Evolutionary conservation across 2,888 invertebrate genomes (phyloP), one percentile per base, ranked within the genome.

Genomic region (Odiellus spinosus): DNA sequence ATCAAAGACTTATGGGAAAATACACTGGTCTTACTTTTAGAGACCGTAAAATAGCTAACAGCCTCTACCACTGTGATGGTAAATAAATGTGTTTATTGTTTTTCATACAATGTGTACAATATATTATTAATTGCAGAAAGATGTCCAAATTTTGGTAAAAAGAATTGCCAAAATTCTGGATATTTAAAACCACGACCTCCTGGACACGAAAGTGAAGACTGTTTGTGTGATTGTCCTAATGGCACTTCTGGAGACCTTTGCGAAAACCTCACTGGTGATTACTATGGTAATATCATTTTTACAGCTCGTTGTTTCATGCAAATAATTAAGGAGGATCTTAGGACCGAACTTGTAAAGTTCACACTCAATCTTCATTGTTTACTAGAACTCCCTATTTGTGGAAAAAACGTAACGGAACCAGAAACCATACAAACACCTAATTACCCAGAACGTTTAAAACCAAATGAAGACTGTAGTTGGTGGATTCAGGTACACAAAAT

Each of bases 241-340:
- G 49, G 54, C n/a, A 54, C 52, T 1, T 32, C 44, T 6, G 54
- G 54, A 18, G 40, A 47, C 3, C 15, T 19, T 8, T 55, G 54
- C 26, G 32, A 55, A 34, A 20, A 43, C 10, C 43, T 51, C 15
- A 34, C 41, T 3, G 36, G 38, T 15, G 32, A 15, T 10, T 53
- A 53, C 34, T 51, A 56, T 26, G 49, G 50, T 51, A 42, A 49
- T n/a, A n/a, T n/a, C n/a, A n/a, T n/a, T n/a, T n/a, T n/a, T n/a
- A n/a, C n/a, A n/a, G n/a, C n/a, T n/a, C n/a, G n/a, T n/a, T n/a
- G n/a, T n/a, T n/a, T n/a, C 26, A 8, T 8, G 26, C 8, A 6
- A 26, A 26, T 26, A 8, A 26, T 6, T 26, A 26, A 26, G 26
- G 26, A n/a, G n/a, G n/a, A n/a, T n/a, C n/a, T n/a, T n/a, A n/a